Evolutionary conservation across 2,113 vertebrate species (phyloP).

Genomic region (Chauna torquata): DNA sequence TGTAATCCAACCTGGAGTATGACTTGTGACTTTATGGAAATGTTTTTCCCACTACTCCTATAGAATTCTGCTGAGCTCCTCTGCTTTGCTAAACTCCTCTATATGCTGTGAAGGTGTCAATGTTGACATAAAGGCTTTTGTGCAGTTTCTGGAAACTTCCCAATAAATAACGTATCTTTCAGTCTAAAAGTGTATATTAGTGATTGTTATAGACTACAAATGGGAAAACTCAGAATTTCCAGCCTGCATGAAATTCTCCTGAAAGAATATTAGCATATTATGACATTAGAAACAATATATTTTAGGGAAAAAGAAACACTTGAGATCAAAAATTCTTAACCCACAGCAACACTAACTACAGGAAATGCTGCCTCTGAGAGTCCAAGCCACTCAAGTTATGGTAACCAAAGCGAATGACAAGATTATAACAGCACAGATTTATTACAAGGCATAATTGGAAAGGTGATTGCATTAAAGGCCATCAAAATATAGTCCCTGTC

Average conservation of each 20-base stretch:
- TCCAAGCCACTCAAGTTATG: not conserved
- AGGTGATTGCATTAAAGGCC: not conserved
- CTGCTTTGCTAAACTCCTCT: not conserved
- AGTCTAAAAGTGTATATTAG: not conserved
- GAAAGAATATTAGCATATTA: not conserved
- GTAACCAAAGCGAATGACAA: not conserved
- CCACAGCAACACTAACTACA: not conserved
- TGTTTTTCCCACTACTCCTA: not conserved
- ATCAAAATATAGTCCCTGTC: not conserved
- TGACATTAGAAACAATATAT: not conserved
- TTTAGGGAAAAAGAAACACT: not conserved
- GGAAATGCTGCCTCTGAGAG: not conserved
- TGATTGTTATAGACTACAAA: not conserved
- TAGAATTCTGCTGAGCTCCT: not conserved
- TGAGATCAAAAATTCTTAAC: not conserved
- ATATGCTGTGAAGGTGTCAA: fast-evolving
- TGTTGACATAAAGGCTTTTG: not conserved
- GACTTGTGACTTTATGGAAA: not conserved
- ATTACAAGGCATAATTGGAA: not conserved
- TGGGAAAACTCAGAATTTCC: not conserved
- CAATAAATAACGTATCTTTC: not conserved
- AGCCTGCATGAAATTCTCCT: not conserved
- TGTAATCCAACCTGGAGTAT: not conserved
- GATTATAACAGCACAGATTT: not conserved
- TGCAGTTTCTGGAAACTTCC: not conserved